Percentiles rank a stretch among this genome's conserved stretches.
These are phyloP conservation scores for Brachionus plicatilis DNA, from an alignment of 1,140 invertebrate species.

Conservation along the genomic window DNA sequence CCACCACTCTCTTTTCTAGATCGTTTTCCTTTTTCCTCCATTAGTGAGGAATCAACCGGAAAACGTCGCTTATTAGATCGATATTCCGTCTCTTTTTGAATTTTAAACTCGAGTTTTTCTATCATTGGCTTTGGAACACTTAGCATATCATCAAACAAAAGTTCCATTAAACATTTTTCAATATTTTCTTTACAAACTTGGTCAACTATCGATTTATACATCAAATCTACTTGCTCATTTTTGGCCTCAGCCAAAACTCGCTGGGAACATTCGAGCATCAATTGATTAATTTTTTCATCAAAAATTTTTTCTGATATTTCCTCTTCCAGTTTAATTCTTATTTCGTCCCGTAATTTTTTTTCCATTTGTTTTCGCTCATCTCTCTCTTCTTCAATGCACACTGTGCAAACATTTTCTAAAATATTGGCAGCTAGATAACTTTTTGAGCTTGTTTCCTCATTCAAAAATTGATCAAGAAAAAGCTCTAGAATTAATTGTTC, in stretches of 20 bases:
- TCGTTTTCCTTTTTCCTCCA: not conserved
- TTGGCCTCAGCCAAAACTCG: not conserved
- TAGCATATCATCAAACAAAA: slow-evolving; percentile 24
- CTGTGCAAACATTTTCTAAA: not conserved
- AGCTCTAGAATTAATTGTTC: not conserved
- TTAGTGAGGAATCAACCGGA: not conserved
- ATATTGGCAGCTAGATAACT: not conserved
- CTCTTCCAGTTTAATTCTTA: not conserved
- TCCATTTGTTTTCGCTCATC: not conserved
- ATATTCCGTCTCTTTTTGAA: not conserved
- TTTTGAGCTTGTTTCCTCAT: slow-evolving; percentile 2
- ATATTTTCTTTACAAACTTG: not conserved
- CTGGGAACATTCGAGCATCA: slow-evolving; percentile 26
- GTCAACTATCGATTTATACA: not conserved
- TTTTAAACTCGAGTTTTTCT: not conserved
- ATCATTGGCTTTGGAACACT: not conserved
- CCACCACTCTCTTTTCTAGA: not conserved
- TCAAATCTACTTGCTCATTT: slow-evolving; percentile 1
- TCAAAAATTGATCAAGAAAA: not conserved
- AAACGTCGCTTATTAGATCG: not conserved
- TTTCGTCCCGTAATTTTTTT: not conserved
- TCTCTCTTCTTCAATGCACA: not conserved
- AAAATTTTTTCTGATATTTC: slow-evolving; percentile 26
- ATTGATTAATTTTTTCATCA: not conserved
- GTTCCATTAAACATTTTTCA: slow-evolving; percentile 30